A percentile compares a stretch with the other conserved stretches of the same genome.
Evolutionary conservation across 2,888 invertebrate genomes (phyloP).

Genomic region (Parascotia fuliginaria): DNA sequence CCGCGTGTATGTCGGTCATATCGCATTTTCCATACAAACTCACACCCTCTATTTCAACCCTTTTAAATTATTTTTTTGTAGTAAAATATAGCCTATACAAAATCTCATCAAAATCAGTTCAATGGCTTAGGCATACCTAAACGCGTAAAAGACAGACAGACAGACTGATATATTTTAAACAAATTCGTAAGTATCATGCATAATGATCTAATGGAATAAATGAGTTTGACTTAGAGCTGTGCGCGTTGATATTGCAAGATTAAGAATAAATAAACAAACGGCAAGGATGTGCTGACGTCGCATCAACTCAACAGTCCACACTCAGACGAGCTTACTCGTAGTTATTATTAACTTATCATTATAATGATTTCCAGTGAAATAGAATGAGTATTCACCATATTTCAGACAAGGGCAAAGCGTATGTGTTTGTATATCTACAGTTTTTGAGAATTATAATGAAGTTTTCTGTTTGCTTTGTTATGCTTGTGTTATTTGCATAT

Average conservation of each 20-base stretch:
- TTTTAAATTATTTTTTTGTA: too few species aligned
- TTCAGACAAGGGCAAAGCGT: conserved; percentile 1
- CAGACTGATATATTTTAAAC: too few species aligned
- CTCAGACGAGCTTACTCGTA: conserved; percentile 33
- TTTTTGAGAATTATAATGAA: neutral
- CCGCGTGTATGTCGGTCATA: too few species aligned
- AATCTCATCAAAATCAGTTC: too few species aligned
- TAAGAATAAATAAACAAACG: conserved; percentile 64
- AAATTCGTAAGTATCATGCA: too few species aligned
- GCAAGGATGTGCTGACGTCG: conserved; percentile 32
- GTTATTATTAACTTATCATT: conserved; percentile 44
- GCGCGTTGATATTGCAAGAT: conserved; percentile 39
- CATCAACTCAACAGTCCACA: conserved; percentile 30
- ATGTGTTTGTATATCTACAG: neutral
- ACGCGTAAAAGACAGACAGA: too few species aligned
- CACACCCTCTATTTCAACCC: too few species aligned
- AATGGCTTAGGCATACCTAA: too few species aligned
- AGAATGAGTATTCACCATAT: conserved; percentile 13
- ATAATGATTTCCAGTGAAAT: conserved; percentile 38
- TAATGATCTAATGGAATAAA: too few species aligned
- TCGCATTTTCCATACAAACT: too few species aligned
- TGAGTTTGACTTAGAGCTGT: conserved; percentile 17
- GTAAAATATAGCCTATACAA: too few species aligned
- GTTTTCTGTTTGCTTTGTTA: neutral
- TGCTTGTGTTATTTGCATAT: neutral